Conservation (phyloP, 1,140 invertebrate species). For the Meloidogyne floridensis region DNA sequence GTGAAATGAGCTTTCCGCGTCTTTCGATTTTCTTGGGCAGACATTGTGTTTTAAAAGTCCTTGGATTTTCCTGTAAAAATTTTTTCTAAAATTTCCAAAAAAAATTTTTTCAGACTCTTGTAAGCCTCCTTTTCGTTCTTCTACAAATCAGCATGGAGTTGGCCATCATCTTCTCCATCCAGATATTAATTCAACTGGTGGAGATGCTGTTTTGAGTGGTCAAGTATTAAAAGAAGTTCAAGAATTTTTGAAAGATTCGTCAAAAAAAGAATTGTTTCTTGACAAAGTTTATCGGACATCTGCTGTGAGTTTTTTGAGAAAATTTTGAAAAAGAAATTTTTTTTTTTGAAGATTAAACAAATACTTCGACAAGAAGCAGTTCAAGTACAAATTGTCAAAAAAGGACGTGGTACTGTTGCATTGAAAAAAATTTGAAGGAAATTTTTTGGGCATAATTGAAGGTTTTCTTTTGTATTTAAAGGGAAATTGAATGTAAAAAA, state of each 20-base stretch:
- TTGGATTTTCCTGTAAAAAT: too few relatives aligned
- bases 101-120: not conserved
- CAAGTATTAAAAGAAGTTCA: slow-evolving; percentile 29
- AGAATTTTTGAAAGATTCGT: slow-evolving; percentile 24
- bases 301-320: slow-evolving; percentile 33
- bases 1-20: too few relatives aligned
- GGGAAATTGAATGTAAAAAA: not conserved
- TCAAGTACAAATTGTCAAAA: slow-evolving; percentile 36
- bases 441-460: not conserved
- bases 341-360: slow-evolving; percentile 34
- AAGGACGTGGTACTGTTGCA: slow-evolving; percentile 35
- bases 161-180: not conserved
- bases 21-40: too few relatives aligned
- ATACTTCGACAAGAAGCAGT: slow-evolving; percentile 16
- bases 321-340: too few relatives aligned
- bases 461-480: not conserved
- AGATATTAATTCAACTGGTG: not conserved
- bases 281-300: slow-evolving; percentile 32
- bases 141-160: not conserved
- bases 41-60: too few relatives aligned
- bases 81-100: too few relatives aligned
- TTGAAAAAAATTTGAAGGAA: slow-evolving; percentile 17
- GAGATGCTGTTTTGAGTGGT: slow-evolving; percentile 16
- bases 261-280: slow-evolving; percentile 35
- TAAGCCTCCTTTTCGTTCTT: slow-evolving; percentile 13